Percentiles rank a stretch among this genome's conserved stretches.
phyloP scores from a whole-genome alignment of 2,888 invertebrate genomes.

The Alloscopus bannaensis region DNA sequence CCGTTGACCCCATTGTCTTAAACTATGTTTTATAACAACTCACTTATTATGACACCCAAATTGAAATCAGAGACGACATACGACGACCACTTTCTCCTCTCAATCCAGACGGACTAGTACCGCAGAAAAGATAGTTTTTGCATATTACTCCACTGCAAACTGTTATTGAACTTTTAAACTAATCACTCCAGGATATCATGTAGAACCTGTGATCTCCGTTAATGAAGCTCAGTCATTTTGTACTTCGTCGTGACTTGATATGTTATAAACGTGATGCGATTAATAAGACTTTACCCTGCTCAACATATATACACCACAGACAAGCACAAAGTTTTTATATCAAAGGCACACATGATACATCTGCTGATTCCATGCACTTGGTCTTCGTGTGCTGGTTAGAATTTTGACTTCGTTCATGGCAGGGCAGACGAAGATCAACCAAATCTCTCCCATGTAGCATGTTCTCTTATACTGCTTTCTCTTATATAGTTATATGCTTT shows the following conservation, averaged over 20 bases:
- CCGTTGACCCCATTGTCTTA: constrained; percentile 25
- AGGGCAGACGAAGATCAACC: not conserved
- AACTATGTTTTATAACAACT: not conserved
- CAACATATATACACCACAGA: not conserved
- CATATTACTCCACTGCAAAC: no score
- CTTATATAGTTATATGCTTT: no score
- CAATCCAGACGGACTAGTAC: not conserved
- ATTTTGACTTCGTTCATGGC: not conserved
- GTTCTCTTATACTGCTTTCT: not conserved
- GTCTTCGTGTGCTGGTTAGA: not conserved
- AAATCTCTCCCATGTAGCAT: not conserved
- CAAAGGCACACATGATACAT: not conserved
- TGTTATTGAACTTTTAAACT: no score
- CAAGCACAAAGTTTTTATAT: not conserved
- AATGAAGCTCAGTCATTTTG: no score
- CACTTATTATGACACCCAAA: not conserved
- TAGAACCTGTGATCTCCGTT: no score
- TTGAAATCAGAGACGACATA: not conserved
- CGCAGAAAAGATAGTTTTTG: no score
- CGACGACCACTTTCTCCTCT: not conserved
- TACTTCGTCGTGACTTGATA: no score
- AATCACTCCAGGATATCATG: no score
- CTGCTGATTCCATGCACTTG: not conserved
- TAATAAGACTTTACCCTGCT: not conserved
- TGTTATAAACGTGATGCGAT: no score